Evolutionary conservation across 2,113 vertebrate genomes (phyloP), one percentile per base, ranked within the genome.

Genomic region (Rhinolophus sinicus): DNA sequence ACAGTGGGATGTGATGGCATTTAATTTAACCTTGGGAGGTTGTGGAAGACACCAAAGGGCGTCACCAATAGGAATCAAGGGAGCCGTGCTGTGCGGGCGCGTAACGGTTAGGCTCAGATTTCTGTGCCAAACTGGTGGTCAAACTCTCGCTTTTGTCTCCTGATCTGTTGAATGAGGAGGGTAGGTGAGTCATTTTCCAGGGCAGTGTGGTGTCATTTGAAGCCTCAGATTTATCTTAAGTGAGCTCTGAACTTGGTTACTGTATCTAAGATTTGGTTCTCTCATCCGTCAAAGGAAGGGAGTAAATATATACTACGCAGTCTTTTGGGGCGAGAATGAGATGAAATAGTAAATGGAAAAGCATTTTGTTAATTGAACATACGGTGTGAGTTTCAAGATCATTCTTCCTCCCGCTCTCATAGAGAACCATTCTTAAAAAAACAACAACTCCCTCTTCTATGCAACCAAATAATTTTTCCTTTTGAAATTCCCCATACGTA

Each of bases 81-180:
- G 69, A 35, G 10, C 19, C 18, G 22, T 24, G 18, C 0, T 21
- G 14, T 1, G 19, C 14, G 1, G 2, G 47, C 60, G 22, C 8
- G 28, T 18, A 47, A 13, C 16, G 19, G 70, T 2, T 2, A 18
- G 24, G 11, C 21, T 70, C 30, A 24, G 18, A 26, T 24, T 30
- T 62, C 33, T 18, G 30, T 6, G 28, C 1, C 47, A 0, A 18
- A 14, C 0, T 0, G 44, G 44, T 30, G 28, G 22, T 8, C 19
- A 2, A 8, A 19, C 40, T 18, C 60, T 14, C n/a, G 2, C 3
- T 15, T 69, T 54, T 64, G 8, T 65, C 70, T 72, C 15, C 14
- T 33, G 47, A 56, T 16, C n/a, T 50, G 58, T 58, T n/a, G 35
- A 54, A 24, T 0, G 44, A 64, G 14, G 28, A 44, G 52, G 4